Conservation (phyloP, 2,113 vertebrate species). For the Pogona vitticeps region DNA sequence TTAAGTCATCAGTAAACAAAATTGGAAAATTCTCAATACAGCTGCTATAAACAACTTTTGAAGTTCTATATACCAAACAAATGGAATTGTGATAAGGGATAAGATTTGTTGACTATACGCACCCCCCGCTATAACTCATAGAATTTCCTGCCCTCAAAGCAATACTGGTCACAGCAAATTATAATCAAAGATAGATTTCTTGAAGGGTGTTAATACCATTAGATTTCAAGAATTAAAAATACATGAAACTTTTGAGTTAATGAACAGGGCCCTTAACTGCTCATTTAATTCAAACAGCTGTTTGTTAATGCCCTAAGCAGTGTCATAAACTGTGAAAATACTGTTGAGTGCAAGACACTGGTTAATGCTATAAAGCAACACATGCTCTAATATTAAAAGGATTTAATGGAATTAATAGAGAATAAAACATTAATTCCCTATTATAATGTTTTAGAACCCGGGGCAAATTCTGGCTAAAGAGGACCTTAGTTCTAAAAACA, state of each 20-base stretch:
- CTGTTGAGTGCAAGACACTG: slow-evolving; percentile 89
- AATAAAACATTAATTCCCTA: slow-evolving; percentile 88
- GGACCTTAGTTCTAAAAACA: slow-evolving; percentile 81
- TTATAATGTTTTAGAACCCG: slow-evolving; percentile 87
- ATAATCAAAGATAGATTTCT: slow-evolving; percentile 87
- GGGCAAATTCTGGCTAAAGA: slow-evolving; percentile 85
- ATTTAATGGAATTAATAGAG: slow-evolving; percentile 90
- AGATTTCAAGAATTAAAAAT: slow-evolving; percentile 89
- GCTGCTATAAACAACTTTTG: slow-evolving; percentile 83
- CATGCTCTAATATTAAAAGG: slow-evolving; percentile 90
- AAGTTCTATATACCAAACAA: slow-evolving; percentile 81
- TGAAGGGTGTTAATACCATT: slow-evolving; percentile 84
- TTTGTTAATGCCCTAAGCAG: slow-evolving; percentile 91
- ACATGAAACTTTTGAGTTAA: slow-evolving; percentile 91
- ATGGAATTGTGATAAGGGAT: slow-evolving; percentile 71
- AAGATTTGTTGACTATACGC: slow-evolving; percentile 69
- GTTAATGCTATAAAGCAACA: slow-evolving; percentile 90
- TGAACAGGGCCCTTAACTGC: slow-evolving; percentile 90
- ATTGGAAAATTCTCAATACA: slow-evolving; percentile 83
- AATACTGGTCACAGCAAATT: slow-evolving; percentile 78
- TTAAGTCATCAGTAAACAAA: slow-evolving; percentile 88
- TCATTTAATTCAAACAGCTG: slow-evolving; percentile 92
- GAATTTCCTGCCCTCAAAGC: slow-evolving; percentile 67
- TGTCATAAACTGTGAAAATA: slow-evolving; percentile 91
- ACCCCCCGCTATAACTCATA: slow-evolving; percentile 69